Evolutionary conservation across 2,888 invertebrate genomes (phyloP), one percentile per base, ranked within the genome.

Genomic region (Mycogona germanica): DNA sequence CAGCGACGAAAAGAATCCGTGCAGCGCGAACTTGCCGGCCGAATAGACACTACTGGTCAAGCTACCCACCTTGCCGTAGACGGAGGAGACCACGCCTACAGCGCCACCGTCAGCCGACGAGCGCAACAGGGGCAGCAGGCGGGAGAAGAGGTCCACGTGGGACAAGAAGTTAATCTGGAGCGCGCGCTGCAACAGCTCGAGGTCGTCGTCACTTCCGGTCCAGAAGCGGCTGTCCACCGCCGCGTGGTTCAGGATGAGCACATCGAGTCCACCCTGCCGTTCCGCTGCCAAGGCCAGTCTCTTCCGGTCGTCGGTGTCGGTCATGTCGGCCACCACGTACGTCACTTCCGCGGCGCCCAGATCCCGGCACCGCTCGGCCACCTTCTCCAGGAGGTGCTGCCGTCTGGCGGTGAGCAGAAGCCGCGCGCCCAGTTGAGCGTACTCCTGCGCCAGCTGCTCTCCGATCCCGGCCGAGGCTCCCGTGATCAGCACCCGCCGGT

Each of bases 111-210:
- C 61, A n/a, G 59, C 52, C 52, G 62, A 59, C 9, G 68, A 60
- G 19, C 62, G 58, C 37, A 65, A 63, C 58, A 67, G 48, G 40
- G 65, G 63, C 58, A 67, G 48, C 12, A 66, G 63, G 41, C 64
- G 60, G 2, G 67, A 66, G 2, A 67, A 59, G 28, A 68, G 61
- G 56, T 66, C 62, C 14, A 67, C 64, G 55, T 68, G 68, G 0
- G 67, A 64, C 40, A 61, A 58, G 59, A 66, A 67, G 60, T 68
- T 68, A 26, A 68, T 62, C 25, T 64, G 62, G 5, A 66, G n/a
- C 14, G n/a, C 14, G 7, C 5, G 7, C 12, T 28, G 3, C 30
- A 47, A n/a, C 14, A n/a, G 3, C 7, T n/a, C 30, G n/a, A 47
- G n/a, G 30, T 47, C 30, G 4, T 5, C 29, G 5, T 28, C 21